phyloP scores from a whole-genome alignment of 2,797 vertebrate genomes.

The Helicolenus hilgendorfi region DNA sequence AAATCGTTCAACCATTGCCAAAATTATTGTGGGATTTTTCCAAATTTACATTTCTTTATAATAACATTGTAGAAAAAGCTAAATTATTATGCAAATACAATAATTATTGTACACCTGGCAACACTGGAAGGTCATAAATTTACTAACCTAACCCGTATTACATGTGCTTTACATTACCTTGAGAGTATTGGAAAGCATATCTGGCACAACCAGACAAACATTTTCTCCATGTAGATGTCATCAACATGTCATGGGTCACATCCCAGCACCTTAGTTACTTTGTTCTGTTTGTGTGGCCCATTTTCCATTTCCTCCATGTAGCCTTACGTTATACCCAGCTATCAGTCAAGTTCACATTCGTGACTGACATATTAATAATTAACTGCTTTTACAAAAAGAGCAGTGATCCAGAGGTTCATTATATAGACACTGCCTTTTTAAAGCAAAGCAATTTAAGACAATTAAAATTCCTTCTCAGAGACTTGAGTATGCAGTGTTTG shows the following conservation, averaged over 20 bases:
- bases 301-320: conserved; percentile 50
- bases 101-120: no score
- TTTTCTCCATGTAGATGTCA: not conserved
- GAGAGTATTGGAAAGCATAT: not conserved
- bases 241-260: not conserved
- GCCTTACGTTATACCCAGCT: conserved; percentile 41
- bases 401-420: conserved; percentile 68
- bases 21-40: no score
- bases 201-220: not conserved
- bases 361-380: conserved; percentile 68
- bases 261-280: not conserved
- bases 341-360: conserved; percentile 61
- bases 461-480: conserved; percentile 67
- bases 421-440: conserved; percentile 60
- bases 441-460: conserved; percentile 63
- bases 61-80: no score
- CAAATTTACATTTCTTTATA: no score
- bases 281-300: conserved; percentile 32
- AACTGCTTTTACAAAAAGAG: conserved; percentile 56
- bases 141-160: not conserved
- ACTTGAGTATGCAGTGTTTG: conserved; percentile 72
- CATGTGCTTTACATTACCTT: not conserved
- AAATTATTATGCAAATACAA: no score
- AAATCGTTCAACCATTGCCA: no score
- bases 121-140: not conserved